These are phyloP conservation scores for Acipenser oxyrinchus DNA, from an alignment of 2,797 vertebrate species.

Conservation along the genomic window DNA sequence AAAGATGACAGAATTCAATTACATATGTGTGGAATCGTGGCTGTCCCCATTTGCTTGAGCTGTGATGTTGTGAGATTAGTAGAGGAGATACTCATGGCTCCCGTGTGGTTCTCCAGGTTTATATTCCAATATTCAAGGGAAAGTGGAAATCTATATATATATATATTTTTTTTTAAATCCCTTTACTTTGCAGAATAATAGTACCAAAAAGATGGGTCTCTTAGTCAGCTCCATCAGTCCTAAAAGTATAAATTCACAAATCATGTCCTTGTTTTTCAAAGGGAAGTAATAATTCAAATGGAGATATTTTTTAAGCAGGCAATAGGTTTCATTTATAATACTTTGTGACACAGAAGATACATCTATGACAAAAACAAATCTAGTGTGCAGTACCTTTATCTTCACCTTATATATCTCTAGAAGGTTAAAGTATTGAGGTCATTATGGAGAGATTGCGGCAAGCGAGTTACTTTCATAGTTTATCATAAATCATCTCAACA, in stretches of 20 bases:
- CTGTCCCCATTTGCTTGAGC: constrained; percentile 13
- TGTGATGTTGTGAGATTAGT: constrained; percentile 12
- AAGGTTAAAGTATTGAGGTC: not conserved
- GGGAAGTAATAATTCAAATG: not conserved
- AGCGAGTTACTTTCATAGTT: constrained; percentile 4
- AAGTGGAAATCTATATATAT: not conserved
- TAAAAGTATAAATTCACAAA: not conserved
- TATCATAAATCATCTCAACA: not conserved
- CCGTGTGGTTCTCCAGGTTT: not conserved
- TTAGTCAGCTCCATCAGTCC: not conserved
- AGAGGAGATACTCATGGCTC: not conserved
- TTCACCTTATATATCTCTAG: not conserved
- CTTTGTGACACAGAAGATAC: not conserved
- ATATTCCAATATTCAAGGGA: not conserved
- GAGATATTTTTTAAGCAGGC: not conserved
- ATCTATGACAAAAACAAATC: not conserved
- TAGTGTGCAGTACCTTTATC: not conserved
- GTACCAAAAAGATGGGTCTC: not conserved
- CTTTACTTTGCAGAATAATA: not conserved
- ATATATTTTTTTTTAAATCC: not conserved
- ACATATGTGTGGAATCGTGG: constrained; percentile 7
- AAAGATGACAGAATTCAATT: constrained; percentile 13
- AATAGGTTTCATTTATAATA: not conserved
- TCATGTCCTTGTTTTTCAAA: not conserved
- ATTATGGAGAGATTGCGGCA: not conserved